Evolutionary conservation across 2,113 vertebrate species (phyloP).

Genomic region (Craseonycteris thonglongyai): DNA sequence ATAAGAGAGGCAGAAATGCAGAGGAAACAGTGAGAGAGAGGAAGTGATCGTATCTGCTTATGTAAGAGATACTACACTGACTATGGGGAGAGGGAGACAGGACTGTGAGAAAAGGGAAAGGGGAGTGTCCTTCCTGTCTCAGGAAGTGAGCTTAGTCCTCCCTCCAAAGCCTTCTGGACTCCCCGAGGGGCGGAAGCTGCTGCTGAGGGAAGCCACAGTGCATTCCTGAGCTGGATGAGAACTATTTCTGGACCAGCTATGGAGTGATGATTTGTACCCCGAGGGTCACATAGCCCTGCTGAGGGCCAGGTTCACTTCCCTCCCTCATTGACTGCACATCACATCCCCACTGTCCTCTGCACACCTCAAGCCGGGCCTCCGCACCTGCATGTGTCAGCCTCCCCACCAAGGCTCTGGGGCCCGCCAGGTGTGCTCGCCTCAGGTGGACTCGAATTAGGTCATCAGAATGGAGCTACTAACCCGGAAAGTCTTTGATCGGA

Average conservation of each 20-base stretch:
- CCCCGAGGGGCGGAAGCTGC: background rate
- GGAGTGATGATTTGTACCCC: background rate
- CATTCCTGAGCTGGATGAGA: background rate
- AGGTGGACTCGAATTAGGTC: background rate
- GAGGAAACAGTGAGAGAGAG: background rate
- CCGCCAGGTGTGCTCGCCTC: background rate
- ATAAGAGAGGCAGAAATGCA: background rate
- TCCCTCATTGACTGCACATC: background rate
- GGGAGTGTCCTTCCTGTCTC: background rate
- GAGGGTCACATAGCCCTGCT: background rate
- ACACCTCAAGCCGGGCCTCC: background rate
- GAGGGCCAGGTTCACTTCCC: background rate
- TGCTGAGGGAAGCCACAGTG: background rate
- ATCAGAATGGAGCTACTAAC: background rate
- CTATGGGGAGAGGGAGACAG: background rate
- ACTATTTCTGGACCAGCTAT: background rate
- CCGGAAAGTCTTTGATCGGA: background rate
- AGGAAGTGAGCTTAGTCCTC: background rate
- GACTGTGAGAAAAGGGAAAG: background rate
- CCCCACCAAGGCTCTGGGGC: background rate
- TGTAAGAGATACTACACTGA: too few species aligned
- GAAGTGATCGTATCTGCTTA: background rate
- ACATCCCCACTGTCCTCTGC: too few species aligned
- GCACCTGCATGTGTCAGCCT: background rate
- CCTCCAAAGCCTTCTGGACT: background rate